A percentile compares a stretch with the other conserved stretches of the same genome.
phyloP scores from a whole-genome alignment of 1,140 invertebrate species.

The Phortica variegata region DNA sequence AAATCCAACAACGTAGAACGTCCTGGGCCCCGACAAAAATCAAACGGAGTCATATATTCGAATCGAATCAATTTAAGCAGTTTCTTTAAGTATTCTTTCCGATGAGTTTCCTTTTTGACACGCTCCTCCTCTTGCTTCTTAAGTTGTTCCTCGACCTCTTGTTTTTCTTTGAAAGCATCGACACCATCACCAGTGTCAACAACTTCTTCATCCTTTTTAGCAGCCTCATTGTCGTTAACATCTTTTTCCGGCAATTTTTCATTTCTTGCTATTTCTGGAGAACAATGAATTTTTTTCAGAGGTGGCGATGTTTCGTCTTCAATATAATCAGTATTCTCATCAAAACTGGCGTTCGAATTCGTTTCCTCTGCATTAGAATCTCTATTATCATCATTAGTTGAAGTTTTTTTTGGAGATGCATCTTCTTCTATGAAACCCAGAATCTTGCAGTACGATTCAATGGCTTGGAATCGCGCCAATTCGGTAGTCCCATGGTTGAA shows the following conservation, averaged over 20 bases:
- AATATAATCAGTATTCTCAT: background rate
- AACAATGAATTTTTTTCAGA: background rate
- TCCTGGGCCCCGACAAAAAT: conserved; percentile 23
- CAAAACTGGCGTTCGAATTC: too few relatives aligned
- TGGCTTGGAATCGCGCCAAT: conserved; percentile 14
- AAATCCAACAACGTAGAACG: conserved; percentile 9
- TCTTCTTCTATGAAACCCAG: conserved; percentile 5
- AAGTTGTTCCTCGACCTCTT: background rate
- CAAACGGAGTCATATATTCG: conserved; percentile 16
- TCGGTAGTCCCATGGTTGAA: background rate
- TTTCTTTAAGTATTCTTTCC: conserved; percentile 5
- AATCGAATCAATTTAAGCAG: conserved; percentile 14
- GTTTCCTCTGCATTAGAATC: background rate
- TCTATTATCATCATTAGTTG: background rate
- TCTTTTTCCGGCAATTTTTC: background rate
- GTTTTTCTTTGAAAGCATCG: background rate
- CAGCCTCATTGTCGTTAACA: background rate
- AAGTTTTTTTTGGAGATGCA: background rate
- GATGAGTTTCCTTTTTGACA: background rate
- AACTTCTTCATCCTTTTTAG: conserved; percentile 1
- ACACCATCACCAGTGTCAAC: background rate
- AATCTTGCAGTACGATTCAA: conserved; percentile 16
- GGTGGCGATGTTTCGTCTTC: background rate
- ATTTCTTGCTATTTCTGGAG: background rate
- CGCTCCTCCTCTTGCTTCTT: conserved; percentile 2